Base-by-base conservation (phyloP, 2,113 vertebrate genomes). In the Synchiropus splendidus region DNA sequence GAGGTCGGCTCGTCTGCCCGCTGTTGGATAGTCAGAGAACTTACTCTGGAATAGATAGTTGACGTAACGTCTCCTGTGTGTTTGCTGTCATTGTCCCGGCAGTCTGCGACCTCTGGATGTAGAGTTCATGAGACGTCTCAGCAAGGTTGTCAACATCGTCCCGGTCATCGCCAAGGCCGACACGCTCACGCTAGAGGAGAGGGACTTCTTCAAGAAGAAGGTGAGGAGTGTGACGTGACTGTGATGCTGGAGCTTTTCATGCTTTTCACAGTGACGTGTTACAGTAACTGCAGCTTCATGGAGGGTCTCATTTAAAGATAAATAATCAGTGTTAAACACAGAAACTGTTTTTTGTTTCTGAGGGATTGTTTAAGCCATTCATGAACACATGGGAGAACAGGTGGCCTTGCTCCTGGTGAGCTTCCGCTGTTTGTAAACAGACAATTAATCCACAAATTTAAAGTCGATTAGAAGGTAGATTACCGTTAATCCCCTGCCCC, bases 131-230 rank as follows among this genome's bases (percentile, higher is more conserved):
- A 90, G 93, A 42, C 93, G 92, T 40, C 88, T 99, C 34, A 99
- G 95, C 82, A 98, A 97, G 67, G 94, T 99, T 57, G 95, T 99
- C 58, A 99, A 98, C 82, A 97, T 99, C 0, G 94, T 99, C 15
- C 94, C 95, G 0, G 93, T 98, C 74, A 98, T 98, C 0, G 93
- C 94, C 42, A 98, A 98, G 46, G 94, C 95, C 0, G 95, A 99
- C 73, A 98, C 95, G 0, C 76, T 98, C 61, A 99, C 95, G 30
- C 84, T 99, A 83, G 95, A 99, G 65, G 95, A 99, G 82, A 87
- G 95, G 48, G 90, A 94, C 72, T 89, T 90, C 81, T 98, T 98
- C 80, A 98, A 97, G 52, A 89, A 93, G 50, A 85, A 92, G 90
- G 95, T 98, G 67, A 69, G 56, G 30, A 12, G 12, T 9, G 18